phyloP scores from a whole-genome alignment of 2,888 invertebrate genomes.

The Drosophila mayaguana region DNA sequence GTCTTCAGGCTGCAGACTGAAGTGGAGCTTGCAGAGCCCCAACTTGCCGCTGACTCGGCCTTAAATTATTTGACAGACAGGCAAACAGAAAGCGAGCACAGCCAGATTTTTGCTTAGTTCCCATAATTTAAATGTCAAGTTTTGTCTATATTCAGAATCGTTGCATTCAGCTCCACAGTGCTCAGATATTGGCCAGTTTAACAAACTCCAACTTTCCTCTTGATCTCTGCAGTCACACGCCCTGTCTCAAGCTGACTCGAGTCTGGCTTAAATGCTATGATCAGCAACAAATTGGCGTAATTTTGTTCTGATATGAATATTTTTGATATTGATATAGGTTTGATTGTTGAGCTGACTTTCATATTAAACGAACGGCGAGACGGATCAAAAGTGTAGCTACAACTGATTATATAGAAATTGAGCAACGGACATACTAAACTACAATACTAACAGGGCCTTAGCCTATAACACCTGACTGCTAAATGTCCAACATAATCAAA shows the following conservation, averaged over 20 bases:
- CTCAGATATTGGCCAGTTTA: neutral
- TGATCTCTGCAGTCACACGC: slow-evolving; percentile 40
- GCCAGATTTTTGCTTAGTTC: slow-evolving; percentile 76
- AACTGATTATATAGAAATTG: no score
- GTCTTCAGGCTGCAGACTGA: slow-evolving; percentile 1
- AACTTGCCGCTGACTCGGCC: slow-evolving; percentile 62
- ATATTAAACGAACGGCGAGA: no score
- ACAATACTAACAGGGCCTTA: no score
- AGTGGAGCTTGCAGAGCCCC: slow-evolving; percentile 5
- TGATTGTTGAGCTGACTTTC: slow-evolving; percentile 17
- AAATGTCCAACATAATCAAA: no score
- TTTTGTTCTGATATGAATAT: slow-evolving; percentile 58
- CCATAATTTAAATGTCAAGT: slow-evolving; percentile 85
- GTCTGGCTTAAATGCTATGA: slow-evolving; percentile 55
- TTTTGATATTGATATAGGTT: slow-evolving; percentile 9
- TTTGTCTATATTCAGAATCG: slow-evolving; percentile 84
- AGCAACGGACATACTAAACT: no score
- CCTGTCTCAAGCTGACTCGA: slow-evolving; percentile 58
- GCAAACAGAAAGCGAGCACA: slow-evolving; percentile 23
- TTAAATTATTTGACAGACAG: slow-evolving; percentile 48
- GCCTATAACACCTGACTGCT: no score
- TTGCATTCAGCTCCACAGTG: slow-evolving; percentile 21
- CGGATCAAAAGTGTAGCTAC: no score
- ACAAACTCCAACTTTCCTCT: slow-evolving; percentile 30
- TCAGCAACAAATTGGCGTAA: slow-evolving; percentile 59